phyloP scores from a whole-genome alignment of 2,113 vertebrate genomes.

The Melospiza georgiana region DNA sequence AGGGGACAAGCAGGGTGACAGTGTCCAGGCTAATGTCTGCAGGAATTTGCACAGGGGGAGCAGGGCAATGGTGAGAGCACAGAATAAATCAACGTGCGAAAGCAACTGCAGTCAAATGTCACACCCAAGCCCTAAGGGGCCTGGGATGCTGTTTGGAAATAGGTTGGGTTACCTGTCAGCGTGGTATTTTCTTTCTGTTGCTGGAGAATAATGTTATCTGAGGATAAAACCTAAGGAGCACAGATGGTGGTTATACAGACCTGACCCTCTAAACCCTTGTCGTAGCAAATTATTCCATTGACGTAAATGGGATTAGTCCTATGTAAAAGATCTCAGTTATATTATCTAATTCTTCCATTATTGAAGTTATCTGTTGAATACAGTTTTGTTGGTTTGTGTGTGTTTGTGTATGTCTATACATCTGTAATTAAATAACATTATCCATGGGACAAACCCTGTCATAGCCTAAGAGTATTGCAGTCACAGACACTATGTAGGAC shows the following conservation, averaged over 20 bases:
- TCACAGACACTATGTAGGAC: neutral
- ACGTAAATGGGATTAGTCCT: neutral
- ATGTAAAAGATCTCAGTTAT: neutral
- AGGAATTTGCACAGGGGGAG: neutral
- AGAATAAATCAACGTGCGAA: neutral
- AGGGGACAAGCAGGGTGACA: neutral
- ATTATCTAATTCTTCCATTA: neutral
- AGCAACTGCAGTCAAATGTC: neutral
- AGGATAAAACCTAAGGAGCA: neutral
- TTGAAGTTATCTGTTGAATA: neutral
- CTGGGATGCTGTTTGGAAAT: neutral
- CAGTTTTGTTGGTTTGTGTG: neutral
- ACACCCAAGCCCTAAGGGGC: neutral
- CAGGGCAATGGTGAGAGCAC: neutral
- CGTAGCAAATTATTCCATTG: neutral
- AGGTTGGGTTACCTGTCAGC: neutral
- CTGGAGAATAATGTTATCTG: neutral
- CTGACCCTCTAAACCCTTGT: neutral
- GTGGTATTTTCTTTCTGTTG: neutral
- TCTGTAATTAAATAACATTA: neutral
- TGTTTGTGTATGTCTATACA: neutral
- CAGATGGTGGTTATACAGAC: neutral
- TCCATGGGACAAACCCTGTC: neutral
- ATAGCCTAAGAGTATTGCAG: neutral
- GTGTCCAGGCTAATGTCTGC: neutral